A percentile compares a stretch with the other conserved stretches of the same genome.
These are phyloP conservation scores for Eupithecia dodoneata DNA, from an alignment of 2,888 invertebrate species.

Conservation along the genomic window DNA sequence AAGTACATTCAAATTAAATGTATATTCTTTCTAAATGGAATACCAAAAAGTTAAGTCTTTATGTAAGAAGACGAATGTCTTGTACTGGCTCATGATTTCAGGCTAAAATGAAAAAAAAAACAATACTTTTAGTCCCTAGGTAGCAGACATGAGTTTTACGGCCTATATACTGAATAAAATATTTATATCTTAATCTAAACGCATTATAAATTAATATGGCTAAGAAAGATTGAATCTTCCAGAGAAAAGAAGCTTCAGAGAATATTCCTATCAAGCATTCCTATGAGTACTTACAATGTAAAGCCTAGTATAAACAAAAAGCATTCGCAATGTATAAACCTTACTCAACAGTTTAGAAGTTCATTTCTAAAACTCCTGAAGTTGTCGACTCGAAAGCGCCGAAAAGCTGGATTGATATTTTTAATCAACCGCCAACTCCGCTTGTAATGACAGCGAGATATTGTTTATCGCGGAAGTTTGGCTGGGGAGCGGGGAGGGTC, in stretches of 20 bases:
- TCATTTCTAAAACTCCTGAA: conserved; percentile 20
- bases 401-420: conserved; percentile 58
- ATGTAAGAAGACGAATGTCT: too few species aligned
- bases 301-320: not conserved
- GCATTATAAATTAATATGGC: too few species aligned
- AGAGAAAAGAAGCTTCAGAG: too few species aligned
- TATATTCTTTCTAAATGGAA: too few species aligned
- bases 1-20: too few species aligned
- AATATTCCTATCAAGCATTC: not conserved
- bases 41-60: too few species aligned
- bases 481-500: conserved; percentile 18
- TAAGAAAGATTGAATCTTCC: too few species aligned
- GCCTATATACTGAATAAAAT: not conserved
- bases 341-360: conserved; percentile 20
- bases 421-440: conserved; percentile 64
- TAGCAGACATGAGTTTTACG: too few species aligned
- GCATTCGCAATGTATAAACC: not conserved
- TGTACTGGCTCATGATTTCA: too few species aligned
- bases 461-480: conserved; percentile 62
- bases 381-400: conserved; percentile 25
- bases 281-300: not conserved
- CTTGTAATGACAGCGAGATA: conserved; percentile 61
- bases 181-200: too few species aligned
- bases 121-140: too few species aligned
- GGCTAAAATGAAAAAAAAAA: too few species aligned